Evolutionary conservation across 2,888 invertebrate species (phyloP).

Genomic region (Exocentrus adspersus): DNA sequence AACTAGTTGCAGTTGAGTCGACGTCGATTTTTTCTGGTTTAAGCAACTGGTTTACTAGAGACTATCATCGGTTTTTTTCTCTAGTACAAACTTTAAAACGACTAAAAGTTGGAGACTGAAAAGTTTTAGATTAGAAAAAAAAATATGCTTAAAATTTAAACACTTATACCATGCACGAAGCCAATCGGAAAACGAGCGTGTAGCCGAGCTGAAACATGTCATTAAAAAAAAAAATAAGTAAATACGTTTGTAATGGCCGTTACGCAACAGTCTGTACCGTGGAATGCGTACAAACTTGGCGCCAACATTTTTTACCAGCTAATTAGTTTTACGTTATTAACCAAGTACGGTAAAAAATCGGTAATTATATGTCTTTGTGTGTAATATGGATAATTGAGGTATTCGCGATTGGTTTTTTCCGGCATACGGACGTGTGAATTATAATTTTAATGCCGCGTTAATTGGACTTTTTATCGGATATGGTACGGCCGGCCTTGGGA

Average conservation of each 20-base stretch:
- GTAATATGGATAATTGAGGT: conserved; percentile 1
- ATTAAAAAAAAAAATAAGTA: neutral
- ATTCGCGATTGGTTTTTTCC: neutral
- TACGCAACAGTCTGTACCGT: neutral
- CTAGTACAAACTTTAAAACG: too few species aligned
- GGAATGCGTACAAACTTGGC: neutral
- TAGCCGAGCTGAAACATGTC: neutral
- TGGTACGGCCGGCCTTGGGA: neutral
- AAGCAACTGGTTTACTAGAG: too few species aligned
- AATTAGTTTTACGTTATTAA: neutral
- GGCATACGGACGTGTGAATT: neutral
- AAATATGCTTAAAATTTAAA: too few species aligned
- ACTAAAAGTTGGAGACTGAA: too few species aligned
- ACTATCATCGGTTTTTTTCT: too few species aligned
- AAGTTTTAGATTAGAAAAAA: too few species aligned
- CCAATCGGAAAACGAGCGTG: too few species aligned
- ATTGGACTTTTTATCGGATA: neutral
- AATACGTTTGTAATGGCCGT: neutral
- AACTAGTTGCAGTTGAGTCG: too few species aligned
- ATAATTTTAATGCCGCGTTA: neutral
- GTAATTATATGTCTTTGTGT: neutral
- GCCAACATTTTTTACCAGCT: neutral
- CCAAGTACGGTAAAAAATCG: neutral
- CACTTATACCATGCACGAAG: too few species aligned
- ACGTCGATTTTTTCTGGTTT: too few species aligned